Evolutionary conservation across 2,888 invertebrate species (phyloP).

Genomic region (Agrochola lychnidis): DNA sequence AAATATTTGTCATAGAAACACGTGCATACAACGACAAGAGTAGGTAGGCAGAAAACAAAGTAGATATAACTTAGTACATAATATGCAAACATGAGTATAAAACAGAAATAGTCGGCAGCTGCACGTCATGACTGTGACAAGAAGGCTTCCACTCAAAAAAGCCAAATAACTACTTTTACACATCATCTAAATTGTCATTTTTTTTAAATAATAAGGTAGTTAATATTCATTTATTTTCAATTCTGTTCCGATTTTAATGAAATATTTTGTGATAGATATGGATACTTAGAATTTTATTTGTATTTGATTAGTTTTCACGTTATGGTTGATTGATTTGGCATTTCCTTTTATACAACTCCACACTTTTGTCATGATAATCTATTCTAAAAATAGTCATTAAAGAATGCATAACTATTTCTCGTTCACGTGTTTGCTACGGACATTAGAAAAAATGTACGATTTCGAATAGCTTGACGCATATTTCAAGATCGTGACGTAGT

Average conservation of each 20-base stretch:
- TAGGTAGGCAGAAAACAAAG: no score
- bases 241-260: neutral
- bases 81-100: no score
- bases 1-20: no score
- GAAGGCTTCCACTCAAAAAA: neutral
- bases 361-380: neutral
- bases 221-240: neutral
- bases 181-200: neutral
- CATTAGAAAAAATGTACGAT: slow-evolving; percentile 18
- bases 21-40: no score
- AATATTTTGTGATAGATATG: neutral
- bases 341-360: neutral
- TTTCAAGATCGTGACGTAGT: slow-evolving; percentile 41
- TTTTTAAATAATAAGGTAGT: neutral
- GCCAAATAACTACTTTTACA: neutral
- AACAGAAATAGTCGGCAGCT: no score
- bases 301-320: neutral
- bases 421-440: slow-evolving; percentile 6
- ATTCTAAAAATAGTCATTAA: neutral
- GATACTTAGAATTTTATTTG: neutral
- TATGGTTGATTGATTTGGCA: neutral
- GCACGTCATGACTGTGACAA: no score
- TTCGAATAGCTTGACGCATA: slow-evolving; percentile 21
- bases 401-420: neutral
- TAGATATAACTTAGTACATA: no score